Evolutionary conservation across 1,140 invertebrate species (phyloP), one percentile per base, ranked within the genome.

Genomic region (Holotrichia oblita): DNA sequence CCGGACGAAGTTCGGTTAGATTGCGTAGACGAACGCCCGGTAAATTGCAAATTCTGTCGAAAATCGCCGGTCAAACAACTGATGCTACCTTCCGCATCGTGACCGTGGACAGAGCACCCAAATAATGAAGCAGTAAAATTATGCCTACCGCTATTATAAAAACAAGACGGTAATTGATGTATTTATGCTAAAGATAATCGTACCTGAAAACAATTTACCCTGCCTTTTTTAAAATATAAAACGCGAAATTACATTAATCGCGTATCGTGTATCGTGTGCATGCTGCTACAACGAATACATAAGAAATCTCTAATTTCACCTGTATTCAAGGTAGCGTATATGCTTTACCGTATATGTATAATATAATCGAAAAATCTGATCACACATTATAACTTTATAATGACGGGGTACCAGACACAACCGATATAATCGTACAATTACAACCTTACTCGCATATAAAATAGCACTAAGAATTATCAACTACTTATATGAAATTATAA

Each of bases 381-480:
- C 73, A 40, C 73, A 74, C 73, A 41, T 42, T 42, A 74, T 74
- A 42, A 74, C 77, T 69, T 80, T 77, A 77, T 78, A 78, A 78
- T 78, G 34, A 80, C 77, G 20, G 77, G 77, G 78, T 78, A 24
- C 61, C 40, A 72, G 78, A 77, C 59, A 64, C 17, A 80, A 76
- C 73, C 74, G 73, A 73, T 78, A 72, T 80, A 80, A 80, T 80
- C 79, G 75, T 77, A 80, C 77, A 80, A 80, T 80, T 80, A 80
- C 79, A 80, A 80, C 59, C 41, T 77, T 42, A 44, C 48, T 48
- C 48, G 76, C 76, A 73, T 77, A 74, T 74, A 74, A 74, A 74
- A 74, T 74, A 74, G 73, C 73, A 74, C 73, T 74, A 40, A 74
- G 73, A 74, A 40, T 74, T 74, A 74, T 74, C 73, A 42, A 74